These are phyloP conservation scores for Stramonita haemastoma DNA, from an alignment of 2,888 invertebrate genomes.

Conservation along the genomic window DNA sequence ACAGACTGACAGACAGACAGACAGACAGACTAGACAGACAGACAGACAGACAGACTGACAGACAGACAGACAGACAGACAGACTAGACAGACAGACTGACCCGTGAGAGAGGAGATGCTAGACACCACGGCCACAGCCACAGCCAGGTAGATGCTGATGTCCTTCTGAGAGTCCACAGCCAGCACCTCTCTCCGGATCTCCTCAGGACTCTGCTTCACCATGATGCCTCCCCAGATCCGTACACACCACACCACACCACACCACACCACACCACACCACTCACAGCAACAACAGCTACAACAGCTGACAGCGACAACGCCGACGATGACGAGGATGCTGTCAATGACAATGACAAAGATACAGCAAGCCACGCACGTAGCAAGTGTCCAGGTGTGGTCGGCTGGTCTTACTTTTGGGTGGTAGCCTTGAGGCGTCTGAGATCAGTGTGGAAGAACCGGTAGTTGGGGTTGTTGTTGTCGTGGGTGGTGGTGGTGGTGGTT, in stretches of 20 bases:
- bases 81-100: no score
- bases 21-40: no score
- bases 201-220: constrained; percentile 25
- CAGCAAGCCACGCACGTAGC: no score
- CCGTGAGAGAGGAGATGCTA: neutral
- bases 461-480: no score
- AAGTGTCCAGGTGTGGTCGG: neutral
- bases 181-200: constrained; percentile 34
- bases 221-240: neutral
- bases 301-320: neutral
- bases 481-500: neutral
- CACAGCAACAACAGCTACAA: neutral
- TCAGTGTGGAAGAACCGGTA: neutral
- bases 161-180: constrained; percentile 27
- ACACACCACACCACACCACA: neutral
- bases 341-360: no score
- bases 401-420: neutral
- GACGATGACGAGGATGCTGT: neutral
- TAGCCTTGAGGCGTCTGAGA: neutral
- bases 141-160: constrained; percentile 30
- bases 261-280: no score
- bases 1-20: no score
- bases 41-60: no score
- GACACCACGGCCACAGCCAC: constrained; percentile 3
- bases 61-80: no score